Evolutionary conservation across 2,888 invertebrate genomes (phyloP).

Genomic region (Caenorhabditis angaria): DNA sequence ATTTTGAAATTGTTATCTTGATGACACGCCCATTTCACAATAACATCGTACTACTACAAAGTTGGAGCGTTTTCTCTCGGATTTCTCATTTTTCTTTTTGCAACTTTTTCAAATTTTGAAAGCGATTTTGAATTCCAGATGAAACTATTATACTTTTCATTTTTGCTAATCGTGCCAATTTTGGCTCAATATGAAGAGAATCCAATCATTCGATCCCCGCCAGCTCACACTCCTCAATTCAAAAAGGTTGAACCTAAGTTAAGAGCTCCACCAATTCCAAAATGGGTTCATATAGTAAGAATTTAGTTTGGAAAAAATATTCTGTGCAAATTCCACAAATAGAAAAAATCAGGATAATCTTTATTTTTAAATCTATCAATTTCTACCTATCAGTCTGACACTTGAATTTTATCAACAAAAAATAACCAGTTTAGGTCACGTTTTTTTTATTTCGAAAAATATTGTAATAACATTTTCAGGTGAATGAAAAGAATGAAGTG

Average conservation of each 20-base stretch:
- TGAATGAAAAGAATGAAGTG: background rate
- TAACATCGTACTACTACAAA: slow-evolving; percentile 4
- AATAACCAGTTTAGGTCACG: slow-evolving; percentile 3
- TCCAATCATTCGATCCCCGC: background rate
- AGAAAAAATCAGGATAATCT: no score
- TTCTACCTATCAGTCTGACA: background rate
- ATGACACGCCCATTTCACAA: background rate
- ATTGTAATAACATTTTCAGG: slow-evolving; percentile 4
- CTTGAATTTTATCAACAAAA: background rate
- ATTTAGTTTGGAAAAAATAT: background rate
- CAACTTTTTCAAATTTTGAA: no score
- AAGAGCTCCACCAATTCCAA: slow-evolving; percentile 16
- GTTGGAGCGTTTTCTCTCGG: background rate
- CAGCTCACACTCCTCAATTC: background rate
- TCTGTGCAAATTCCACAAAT: background rate
- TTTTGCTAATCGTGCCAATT: background rate
- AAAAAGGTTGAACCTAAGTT: background rate
- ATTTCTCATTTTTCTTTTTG: no score
- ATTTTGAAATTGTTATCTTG: background rate
- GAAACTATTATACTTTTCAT: background rate
- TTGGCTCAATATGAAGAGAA: slow-evolving; percentile 1
- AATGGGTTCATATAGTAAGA: slow-evolving; percentile 14
- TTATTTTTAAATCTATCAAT: background rate
- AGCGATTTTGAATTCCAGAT: no score
- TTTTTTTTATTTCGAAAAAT: background rate